Evolutionary conservation across 2,888 invertebrate species (phyloP).

Genomic region (Protophormia terraenovae): DNA sequence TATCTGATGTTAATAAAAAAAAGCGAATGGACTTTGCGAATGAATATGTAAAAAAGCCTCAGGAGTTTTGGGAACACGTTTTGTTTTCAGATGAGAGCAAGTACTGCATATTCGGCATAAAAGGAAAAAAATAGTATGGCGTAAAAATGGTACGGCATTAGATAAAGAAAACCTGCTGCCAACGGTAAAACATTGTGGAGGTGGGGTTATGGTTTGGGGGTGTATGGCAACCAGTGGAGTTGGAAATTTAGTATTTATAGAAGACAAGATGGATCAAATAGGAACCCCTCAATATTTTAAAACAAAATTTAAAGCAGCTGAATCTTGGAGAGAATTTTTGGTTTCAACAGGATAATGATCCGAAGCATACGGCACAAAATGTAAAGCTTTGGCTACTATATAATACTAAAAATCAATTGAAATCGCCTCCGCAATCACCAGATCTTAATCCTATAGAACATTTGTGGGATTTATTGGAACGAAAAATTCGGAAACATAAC

Average conservation of each 20-base stretch:
- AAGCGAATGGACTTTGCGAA: constrained; percentile 5
- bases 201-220: neutral
- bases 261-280: neutral
- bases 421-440: constrained; percentile 11
- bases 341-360: constrained; percentile 31
- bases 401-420: neutral
- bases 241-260: neutral
- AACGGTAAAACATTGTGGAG: constrained; percentile 1
- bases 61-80: neutral
- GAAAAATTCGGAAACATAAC: constrained; percentile 10
- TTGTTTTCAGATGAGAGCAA: constrained; percentile 11
- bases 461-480: neutral
- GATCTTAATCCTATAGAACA: constrained; percentile 6
- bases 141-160: neutral
- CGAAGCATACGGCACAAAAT: constrained; percentile 16
- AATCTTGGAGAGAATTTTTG: constrained; percentile 18
- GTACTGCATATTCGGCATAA: constrained; percentile 1
- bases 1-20: constrained; percentile 4
- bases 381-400: constrained; percentile 9
- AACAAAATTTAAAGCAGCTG: constrained; percentile 53
- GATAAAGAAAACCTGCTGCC: neutral
- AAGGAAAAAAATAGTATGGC: neutral
- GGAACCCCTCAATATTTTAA: constrained; percentile 31
- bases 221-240: neutral
- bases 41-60: neutral